Conservation (phyloP, 1,140 invertebrate genomes). For the Cyclina sinensis region DNA sequence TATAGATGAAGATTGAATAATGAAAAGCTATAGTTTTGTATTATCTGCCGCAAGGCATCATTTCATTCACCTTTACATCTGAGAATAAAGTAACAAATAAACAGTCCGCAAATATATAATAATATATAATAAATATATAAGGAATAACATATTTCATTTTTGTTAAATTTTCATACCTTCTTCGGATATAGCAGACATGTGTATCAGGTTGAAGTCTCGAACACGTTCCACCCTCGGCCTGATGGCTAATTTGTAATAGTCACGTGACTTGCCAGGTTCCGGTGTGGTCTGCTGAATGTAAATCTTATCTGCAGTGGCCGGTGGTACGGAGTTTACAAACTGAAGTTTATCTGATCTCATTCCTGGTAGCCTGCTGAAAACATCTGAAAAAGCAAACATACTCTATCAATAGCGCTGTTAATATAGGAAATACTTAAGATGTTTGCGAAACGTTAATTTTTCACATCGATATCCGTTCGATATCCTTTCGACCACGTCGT, state of each 20-base stretch:
- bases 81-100: no score
- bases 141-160: not conserved
- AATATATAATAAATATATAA: not conserved
- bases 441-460: no score
- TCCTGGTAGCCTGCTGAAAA: not conserved
- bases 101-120: no score
- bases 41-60: no score
- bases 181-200: not conserved
- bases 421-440: no score
- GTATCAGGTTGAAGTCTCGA: not conserved
- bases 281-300: not conserved
- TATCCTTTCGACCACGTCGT: no score
- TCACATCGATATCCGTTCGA: no score
- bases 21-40: no score
- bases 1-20: no score
- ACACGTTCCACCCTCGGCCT: not conserved
- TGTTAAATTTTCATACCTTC: no score
- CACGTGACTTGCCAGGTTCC: not conserved
- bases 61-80: no score
- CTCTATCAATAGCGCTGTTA: no score
- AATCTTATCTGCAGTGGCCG: not conserved
- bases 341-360: not conserved
- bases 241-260: conserved; percentile 6
- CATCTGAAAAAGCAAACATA: conserved; percentile 41
- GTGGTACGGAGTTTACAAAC: not conserved